A percentile compares a stretch with the other conserved stretches of the same genome.
Conservation (phyloP, 2,888 invertebrate genomes). For the Thera obeliscata region DNA sequence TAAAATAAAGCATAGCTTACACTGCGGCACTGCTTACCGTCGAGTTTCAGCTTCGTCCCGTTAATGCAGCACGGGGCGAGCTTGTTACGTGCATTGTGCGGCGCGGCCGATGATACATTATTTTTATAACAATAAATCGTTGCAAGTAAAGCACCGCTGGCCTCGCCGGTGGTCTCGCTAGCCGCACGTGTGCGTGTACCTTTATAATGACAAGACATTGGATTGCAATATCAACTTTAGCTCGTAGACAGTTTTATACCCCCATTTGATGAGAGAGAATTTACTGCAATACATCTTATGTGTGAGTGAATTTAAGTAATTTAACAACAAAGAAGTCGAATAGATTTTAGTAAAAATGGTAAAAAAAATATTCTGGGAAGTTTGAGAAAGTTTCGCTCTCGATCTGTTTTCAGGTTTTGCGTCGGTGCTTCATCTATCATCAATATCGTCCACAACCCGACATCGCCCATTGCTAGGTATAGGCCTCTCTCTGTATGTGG, state of each 20-base stretch:
- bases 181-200: slow-evolving; percentile 42
- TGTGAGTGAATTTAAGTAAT: background rate
- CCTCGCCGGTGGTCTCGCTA: slow-evolving; percentile 70
- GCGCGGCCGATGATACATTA: slow-evolving; percentile 81
- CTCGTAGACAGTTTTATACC: slow-evolving; percentile 28
- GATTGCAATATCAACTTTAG: slow-evolving; percentile 33
- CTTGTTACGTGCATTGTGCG: slow-evolving; percentile 80
- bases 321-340: background rate
- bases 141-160: slow-evolving; percentile 78
- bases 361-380: no score
- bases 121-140: slow-evolving; percentile 85
- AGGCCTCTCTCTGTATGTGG: no score
- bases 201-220: slow-evolving; percentile 34
- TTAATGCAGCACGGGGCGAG: slow-evolving; percentile 70
- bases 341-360: no score
- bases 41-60: slow-evolving; percentile 58
- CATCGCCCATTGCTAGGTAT: no score
- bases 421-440: no score
- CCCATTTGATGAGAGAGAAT: slow-evolving; percentile 22
- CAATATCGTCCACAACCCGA: no score
- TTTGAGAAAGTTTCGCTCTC: no score
- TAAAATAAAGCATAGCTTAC: slow-evolving; percentile 39
- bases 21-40: slow-evolving; percentile 35
- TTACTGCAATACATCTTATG: slow-evolving; percentile 9
- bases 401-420: no score